Percentiles rank a stretch among this genome's conserved stretches.
Evolutionary conservation across 2,888 invertebrate species (phyloP).

Genomic region (Germaria angustata): DNA sequence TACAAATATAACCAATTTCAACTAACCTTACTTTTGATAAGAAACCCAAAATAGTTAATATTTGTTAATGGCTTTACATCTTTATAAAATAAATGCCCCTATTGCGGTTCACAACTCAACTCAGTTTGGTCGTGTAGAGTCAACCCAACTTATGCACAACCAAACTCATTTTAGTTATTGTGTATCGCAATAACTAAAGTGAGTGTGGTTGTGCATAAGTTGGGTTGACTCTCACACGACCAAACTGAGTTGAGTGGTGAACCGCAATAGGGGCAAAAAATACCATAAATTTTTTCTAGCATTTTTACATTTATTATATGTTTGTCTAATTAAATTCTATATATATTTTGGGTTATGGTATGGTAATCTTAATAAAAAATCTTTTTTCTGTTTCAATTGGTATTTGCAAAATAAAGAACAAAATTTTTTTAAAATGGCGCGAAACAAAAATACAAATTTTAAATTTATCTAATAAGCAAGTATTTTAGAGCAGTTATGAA

Average conservation of each 20-base stretch:
- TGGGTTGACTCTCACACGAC: too few relatives aligned
- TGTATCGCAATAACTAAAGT: too few relatives aligned
- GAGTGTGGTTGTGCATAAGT: too few relatives aligned
- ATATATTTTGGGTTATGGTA: conserved; percentile 52
- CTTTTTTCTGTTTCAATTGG: conserved; percentile 65
- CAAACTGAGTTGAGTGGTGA: too few relatives aligned
- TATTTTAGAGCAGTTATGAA: conserved; percentile 36
- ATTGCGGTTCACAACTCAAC: too few relatives aligned
- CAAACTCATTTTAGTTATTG: too few relatives aligned
- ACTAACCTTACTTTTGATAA: conserved; percentile 54
- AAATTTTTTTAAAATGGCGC: conserved; percentile 61
- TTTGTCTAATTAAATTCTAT: conserved; percentile 23
- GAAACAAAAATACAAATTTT: conserved; percentile 14
- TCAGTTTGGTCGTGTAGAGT: too few relatives aligned
- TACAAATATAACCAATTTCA: conserved; percentile 35
- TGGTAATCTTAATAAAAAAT: conserved; percentile 41
- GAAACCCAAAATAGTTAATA: conserved; percentile 3
- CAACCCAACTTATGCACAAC: too few relatives aligned
- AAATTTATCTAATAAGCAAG: conserved; percentile 26
- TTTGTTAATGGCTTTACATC: conserved; percentile 47
- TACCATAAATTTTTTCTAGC: conserved; percentile 45
- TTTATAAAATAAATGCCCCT: conserved; percentile 28
- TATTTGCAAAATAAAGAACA: conserved; percentile 71
- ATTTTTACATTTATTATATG: conserved; percentile 30
- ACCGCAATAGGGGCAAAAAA: too few relatives aligned